A percentile compares a stretch with the other conserved stretches of the same genome.
Evolutionary conservation across 2,113 vertebrate genomes (phyloP).

Genomic region (Columba janthina): DNA sequence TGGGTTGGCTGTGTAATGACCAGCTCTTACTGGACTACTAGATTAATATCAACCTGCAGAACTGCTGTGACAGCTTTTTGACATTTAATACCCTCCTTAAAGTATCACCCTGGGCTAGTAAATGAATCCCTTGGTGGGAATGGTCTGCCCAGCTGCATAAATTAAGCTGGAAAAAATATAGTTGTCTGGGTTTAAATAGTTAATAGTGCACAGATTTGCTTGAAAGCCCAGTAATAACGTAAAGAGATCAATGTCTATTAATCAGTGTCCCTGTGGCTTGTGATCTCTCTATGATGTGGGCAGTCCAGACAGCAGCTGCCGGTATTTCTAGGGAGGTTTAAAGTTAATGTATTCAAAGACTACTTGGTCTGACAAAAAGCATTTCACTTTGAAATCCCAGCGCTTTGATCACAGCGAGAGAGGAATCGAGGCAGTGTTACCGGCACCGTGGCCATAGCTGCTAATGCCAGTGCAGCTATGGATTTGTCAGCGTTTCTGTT

Average conservation of each 20-base stretch:
- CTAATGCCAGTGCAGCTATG: background rate
- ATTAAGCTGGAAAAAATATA: background rate
- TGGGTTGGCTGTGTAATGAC: accelerated
- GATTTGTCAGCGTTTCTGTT: background rate
- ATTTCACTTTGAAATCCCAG: background rate
- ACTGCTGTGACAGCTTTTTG: background rate
- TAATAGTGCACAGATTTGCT: background rate
- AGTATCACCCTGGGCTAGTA: background rate
- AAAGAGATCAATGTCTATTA: background rate
- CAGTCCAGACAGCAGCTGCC: background rate
- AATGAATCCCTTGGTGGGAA: background rate
- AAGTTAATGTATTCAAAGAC: background rate
- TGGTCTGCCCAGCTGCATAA: background rate
- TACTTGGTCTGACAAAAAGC: background rate
- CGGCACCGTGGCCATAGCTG: accelerated
- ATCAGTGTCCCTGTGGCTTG: background rate
- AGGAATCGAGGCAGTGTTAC: accelerated
- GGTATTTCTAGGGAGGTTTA: background rate
- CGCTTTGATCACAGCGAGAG: constrained; percentile 16
- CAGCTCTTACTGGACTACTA: background rate
- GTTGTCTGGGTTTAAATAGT: background rate
- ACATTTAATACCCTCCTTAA: background rate
- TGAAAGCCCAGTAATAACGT: background rate
- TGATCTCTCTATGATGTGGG: background rate
- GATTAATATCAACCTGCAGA: background rate